Conservation (phyloP, 2,888 invertebrate genomes). For the Cerastis leucographa region DNA sequence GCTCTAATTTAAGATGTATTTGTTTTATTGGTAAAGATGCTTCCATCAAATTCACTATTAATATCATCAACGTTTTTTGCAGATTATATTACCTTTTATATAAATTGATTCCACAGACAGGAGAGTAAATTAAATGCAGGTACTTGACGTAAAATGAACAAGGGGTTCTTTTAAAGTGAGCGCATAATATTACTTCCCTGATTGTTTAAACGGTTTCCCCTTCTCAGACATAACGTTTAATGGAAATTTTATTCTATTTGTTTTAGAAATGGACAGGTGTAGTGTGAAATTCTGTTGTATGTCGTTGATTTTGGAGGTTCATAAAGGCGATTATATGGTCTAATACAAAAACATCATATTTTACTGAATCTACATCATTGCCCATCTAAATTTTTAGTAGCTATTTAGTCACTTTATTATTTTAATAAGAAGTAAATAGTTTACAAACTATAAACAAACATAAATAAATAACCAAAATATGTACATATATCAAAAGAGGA, state of each 20-base stretch:
- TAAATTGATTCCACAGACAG: conserved; percentile 55
- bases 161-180: conserved; percentile 70
- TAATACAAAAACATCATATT: too few species aligned
- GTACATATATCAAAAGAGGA: too few species aligned
- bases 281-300: conserved; percentile 5
- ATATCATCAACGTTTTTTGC: conserved; percentile 1
- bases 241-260: conserved; percentile 64
- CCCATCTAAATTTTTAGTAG: neutral
- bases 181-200: conserved; percentile 77
- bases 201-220: conserved; percentile 79
- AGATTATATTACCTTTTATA: conserved; percentile 13
- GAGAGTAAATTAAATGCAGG: conserved; percentile 58
- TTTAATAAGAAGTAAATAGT: too few species aligned
- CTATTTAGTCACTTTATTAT: neutral
- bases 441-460: too few species aligned
- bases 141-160: conserved; percentile 61
- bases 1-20: neutral
- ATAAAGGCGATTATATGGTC: neutral
- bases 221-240: conserved; percentile 59
- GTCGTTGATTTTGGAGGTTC: neutral
- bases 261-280: conserved; percentile 35
- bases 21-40: neutral
- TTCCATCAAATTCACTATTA: conserved; percentile 3
- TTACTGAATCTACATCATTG: neutral
- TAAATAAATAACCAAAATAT: too few species aligned